These are phyloP conservation scores for Tenebrio molitor DNA, from an alignment of 1,140 invertebrate genomes.

Conservation along the genomic window DNA sequence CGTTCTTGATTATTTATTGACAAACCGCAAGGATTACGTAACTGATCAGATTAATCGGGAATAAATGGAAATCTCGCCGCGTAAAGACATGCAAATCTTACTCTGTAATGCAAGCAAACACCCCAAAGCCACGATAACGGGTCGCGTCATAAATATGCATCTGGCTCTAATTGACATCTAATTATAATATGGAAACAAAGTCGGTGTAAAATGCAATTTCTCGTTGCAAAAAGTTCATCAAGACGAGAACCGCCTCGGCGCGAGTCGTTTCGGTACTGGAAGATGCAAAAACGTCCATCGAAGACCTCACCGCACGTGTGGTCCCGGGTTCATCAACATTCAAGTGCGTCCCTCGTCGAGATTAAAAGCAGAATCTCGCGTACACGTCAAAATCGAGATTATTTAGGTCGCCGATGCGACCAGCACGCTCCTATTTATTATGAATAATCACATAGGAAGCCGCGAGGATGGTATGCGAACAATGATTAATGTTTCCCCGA, in stretches of 20 bases:
- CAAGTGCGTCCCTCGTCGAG: neutral
- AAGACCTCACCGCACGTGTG: neutral
- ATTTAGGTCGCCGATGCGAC: slow-evolving; percentile 22
- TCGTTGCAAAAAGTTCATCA: neutral
- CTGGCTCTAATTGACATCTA: slow-evolving; percentile 15
- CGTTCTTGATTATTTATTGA: slow-evolving; percentile 24
- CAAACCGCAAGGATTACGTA: slow-evolving; percentile 20
- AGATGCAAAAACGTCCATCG: too few relatives aligned
- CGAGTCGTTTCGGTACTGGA: too few relatives aligned
- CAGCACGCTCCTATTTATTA: slow-evolving; percentile 16
- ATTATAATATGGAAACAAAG: neutral
- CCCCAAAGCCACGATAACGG: slow-evolving; percentile 19
- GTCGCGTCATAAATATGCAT: slow-evolving; percentile 28
- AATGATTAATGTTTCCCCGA: slow-evolving; percentile 32
- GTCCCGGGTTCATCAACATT: slow-evolving; percentile 14
- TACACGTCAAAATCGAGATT: slow-evolving; percentile 16
- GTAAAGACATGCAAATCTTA: slow-evolving; percentile 22
- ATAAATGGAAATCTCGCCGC: slow-evolving; percentile 22
- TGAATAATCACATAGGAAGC: slow-evolving; percentile 35
- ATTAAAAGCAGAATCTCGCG: slow-evolving; percentile 10
- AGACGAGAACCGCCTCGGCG: too few relatives aligned
- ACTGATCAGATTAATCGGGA: neutral
- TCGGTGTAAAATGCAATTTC: neutral
- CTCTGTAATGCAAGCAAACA: slow-evolving; percentile 15
- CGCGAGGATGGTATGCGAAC: slow-evolving; percentile 18